Evolutionary conservation across 1,140 invertebrate genomes (phyloP).

Genomic region (Heliconius himera): DNA sequence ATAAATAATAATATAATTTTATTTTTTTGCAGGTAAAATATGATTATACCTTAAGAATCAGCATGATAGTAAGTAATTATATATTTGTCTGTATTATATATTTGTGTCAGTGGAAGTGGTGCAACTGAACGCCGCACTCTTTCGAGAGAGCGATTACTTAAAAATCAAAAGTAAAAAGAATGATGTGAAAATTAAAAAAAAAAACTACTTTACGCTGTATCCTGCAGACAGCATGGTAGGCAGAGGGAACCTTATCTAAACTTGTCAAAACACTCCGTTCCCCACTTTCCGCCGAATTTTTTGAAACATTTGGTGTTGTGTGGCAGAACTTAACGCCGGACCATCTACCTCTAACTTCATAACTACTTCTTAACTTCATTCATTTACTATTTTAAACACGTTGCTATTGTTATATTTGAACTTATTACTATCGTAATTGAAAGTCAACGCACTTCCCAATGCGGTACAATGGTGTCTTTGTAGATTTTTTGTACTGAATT

Average conservation of each 20-base stretch:
- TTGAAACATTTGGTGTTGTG: not conserved
- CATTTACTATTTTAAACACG: not conserved
- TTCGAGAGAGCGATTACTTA: no score
- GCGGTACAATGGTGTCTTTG: not conserved
- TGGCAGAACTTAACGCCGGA: not conserved
- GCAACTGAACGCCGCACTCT: no score
- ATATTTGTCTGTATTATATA: no score
- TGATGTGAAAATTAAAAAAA: no score
- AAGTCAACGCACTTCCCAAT: constrained; percentile 3
- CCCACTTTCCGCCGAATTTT: not conserved
- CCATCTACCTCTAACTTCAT: not conserved
- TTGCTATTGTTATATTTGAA: not conserved
- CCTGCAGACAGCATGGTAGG: not conserved
- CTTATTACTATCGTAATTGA: not conserved
- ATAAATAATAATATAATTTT: no score
- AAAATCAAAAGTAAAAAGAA: no score
- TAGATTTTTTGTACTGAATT: not conserved
- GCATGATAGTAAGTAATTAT: no score
- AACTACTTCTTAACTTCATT: no score
- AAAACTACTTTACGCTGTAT: not conserved
- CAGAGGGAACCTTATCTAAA: not conserved
- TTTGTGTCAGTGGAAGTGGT: no score
- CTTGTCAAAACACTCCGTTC: not conserved
- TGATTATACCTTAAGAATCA: no score
- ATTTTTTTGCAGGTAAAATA: no score